Percentiles rank a stretch among this genome's conserved stretches.
Conservation (phyloP, 2,797 vertebrate species). For the Ambastaia sidthimunki region DNA sequence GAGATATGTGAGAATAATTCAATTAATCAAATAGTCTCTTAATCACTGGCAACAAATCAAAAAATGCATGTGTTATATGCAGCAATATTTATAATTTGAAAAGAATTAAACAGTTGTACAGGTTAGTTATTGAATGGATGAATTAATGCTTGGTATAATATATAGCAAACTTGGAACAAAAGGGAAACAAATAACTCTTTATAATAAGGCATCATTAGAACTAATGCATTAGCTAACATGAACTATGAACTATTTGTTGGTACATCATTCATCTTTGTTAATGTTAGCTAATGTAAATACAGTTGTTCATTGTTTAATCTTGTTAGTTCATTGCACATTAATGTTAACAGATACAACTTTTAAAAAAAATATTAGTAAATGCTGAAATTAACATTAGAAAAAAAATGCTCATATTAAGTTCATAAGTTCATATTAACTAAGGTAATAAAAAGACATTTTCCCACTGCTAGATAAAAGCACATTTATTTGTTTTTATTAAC, state of each 20-base stretch:
- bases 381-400: no score
- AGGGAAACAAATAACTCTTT: not conserved
- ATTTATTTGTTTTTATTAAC: constrained; percentile 5
- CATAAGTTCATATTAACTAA: no score
- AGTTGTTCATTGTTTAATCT: not conserved
- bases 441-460: not conserved
- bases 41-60: not conserved
- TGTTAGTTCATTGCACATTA: no score
- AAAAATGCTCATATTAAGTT: no score
- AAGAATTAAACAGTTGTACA: no score
- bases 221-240: no score
- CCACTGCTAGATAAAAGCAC: not conserved
- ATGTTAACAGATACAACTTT: not conserved
- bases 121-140: not conserved
- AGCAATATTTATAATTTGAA: no score
- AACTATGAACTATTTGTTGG: no score
- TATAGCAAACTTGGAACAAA: not conserved
- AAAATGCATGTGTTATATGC: no score
- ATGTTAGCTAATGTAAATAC: not conserved
- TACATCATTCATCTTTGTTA: not conserved
- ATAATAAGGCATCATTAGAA: no score
- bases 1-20: not conserved
- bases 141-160: not conserved
- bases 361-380: no score
- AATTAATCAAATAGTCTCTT: not conserved